phyloP scores from a whole-genome alignment of 2,797 vertebrate genomes.

The Peromyscus aztecus region DNA sequence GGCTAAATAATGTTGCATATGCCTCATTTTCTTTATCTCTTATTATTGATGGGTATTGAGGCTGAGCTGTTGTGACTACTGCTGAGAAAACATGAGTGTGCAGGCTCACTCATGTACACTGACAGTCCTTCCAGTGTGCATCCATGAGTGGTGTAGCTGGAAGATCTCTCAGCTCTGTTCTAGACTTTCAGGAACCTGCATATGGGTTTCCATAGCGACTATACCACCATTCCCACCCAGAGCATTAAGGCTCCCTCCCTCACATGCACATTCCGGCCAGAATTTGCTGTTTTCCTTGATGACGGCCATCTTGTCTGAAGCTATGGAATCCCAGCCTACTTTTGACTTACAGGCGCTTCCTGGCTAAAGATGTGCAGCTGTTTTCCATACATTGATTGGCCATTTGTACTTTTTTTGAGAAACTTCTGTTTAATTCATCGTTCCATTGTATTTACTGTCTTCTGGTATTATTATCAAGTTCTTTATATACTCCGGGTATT shows the following conservation, averaged over 20 bases:
- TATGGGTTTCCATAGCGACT: background rate
- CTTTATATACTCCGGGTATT: background rate
- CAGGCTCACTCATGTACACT: background rate
- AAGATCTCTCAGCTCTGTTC: background rate
- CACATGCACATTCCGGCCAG: background rate
- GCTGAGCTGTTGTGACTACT: background rate
- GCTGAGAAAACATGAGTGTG: background rate
- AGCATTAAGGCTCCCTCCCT: background rate
- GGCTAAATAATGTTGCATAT: background rate
- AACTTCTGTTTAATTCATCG: background rate
- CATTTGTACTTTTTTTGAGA: background rate
- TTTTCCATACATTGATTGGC: background rate
- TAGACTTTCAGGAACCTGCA: background rate
- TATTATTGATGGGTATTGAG: background rate
- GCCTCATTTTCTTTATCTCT: background rate
- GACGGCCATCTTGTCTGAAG: background rate
- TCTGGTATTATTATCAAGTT: background rate
- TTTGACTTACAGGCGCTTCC: background rate
- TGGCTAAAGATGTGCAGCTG: too few relatives aligned
- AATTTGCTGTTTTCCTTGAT: background rate
- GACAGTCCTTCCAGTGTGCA: background rate
- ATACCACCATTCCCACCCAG: background rate
- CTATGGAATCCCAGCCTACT: background rate
- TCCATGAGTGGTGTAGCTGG: background rate
- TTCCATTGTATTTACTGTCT: background rate